Base-by-base conservation (phyloP, 1,140 invertebrate species). In the Dendroctonus valens region DNA sequence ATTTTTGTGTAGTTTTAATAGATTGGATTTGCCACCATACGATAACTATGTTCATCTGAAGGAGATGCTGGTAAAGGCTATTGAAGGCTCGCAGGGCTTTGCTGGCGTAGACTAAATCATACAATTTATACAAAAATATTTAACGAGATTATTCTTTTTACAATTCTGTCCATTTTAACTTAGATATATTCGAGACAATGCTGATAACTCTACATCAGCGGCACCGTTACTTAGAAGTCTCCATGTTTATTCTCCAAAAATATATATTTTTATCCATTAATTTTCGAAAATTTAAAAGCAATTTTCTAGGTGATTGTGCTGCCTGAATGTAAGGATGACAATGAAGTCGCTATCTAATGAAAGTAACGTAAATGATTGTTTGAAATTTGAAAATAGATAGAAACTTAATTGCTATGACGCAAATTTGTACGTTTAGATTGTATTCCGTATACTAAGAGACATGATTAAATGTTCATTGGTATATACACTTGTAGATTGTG, bases 31-130 rank as follows among this genome's bases (percentile, higher is more conserved):
- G 70, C 97, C 97, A 41, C 95, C 95, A 7, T 99, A 99, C 79
- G 91, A 94, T 79, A 94, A 88, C 76, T 99, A 98, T 79, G 89
- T 94, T 75, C 94, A 98, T 77, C 81, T 99, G 54, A 87, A 95
- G 75, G 94, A 96, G 74, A 98, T 97, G 79, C 84, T 99, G 52
- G 87, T 98, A 71, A 94, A 95, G 81, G 97, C 97, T 65, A 97
- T 99, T 75, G 97, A 99, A 83, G 96, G 96, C 67, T 95, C 93
- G 26, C 95, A 98, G 83, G 95, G 96, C 60, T 99, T 99, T 82
- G 93, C 95, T 69, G 97, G 97, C 68, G 97, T 99, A 69, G 97
- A 99, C 86, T 99, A 91, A 48, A 53, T 61, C 11, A 60, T 39
- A 41, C 39, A 62, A 57, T 59, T 59, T 58, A 44, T 38, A 38